Percentiles rank a stretch among this genome's conserved stretches.
Evolutionary conservation across 2,888 invertebrate genomes (phyloP).

Genomic region (Tipula lateralis): DNA sequence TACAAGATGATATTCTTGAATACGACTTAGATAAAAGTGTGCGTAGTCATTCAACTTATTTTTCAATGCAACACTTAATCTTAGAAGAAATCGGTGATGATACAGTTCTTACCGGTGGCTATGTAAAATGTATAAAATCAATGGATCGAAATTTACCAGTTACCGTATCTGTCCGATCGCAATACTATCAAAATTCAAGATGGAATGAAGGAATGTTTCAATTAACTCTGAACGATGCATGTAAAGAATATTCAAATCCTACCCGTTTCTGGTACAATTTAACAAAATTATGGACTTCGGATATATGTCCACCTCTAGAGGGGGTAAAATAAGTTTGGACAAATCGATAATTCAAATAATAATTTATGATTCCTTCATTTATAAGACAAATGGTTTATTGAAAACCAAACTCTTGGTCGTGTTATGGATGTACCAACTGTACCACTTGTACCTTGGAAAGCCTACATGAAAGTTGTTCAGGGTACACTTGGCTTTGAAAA

Average conservation of each 20-base stretch:
- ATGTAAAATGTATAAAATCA: not conserved
- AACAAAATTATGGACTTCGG: not conserved
- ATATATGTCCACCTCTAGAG: not conserved
- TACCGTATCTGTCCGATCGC: not conserved
- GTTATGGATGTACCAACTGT: not conserved
- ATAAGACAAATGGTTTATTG: not conserved
- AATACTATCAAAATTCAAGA: not conserved
- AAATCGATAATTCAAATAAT: not conserved
- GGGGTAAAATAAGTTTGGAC: not conserved
- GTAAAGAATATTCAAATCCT: not conserved
- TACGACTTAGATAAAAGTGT: not conserved
- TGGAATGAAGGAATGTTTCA: not conserved
- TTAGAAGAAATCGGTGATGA: not conserved
- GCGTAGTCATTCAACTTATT: not conserved
- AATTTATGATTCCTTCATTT: not conserved
- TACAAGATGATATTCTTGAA: not conserved
- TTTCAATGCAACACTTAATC: not conserved
- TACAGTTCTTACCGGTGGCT: not conserved
- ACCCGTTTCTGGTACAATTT: not conserved
- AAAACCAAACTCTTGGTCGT: not conserved
- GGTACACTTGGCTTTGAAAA: not conserved
- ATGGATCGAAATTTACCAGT: not conserved
- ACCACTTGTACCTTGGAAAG: not conserved
- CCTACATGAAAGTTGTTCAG: not conserved
- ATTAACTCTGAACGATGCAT: not conserved